phyloP scores from a whole-genome alignment of 2,888 invertebrate genomes.

The Netelia virgata region DNA sequence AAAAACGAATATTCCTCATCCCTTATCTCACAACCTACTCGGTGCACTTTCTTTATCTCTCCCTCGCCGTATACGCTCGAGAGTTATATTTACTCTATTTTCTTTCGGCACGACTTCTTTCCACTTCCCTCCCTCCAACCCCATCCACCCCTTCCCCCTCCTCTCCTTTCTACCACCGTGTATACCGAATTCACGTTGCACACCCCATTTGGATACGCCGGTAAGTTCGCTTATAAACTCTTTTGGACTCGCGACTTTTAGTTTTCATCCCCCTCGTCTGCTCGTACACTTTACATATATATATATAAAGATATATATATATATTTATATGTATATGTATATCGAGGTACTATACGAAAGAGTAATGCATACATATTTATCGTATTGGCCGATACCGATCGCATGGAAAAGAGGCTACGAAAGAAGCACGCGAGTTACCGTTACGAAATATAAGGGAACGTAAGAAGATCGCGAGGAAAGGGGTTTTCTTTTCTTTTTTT shows the following conservation, averaged over 20 bases:
- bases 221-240: conserved; percentile 44
- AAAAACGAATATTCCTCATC: conserved; percentile 8
- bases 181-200: conserved; percentile 11
- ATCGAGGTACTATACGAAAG: conserved; percentile 10
- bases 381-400: conserved; percentile 48
- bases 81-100: conserved; percentile 43
- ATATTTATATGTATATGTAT: background rate
- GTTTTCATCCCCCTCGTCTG: conserved; percentile 42
- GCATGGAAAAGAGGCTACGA: background rate
- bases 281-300: background rate
- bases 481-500: background rate
- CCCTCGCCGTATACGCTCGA: conserved; percentile 40
- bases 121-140: background rate
- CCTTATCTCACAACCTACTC: conserved; percentile 45
- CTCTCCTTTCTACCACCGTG: background rate
- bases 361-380: conserved; percentile 62
- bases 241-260: conserved; percentile 46
- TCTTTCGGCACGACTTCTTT: conserved; percentile 20
- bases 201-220: conserved; percentile 31
- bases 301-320: background rate
- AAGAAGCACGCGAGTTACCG: background rate
- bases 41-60: conserved; percentile 39
- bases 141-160: background rate
- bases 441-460: conserved; percentile 39
- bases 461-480: conserved; percentile 52